Evolutionary conservation across 1,140 invertebrate genomes (phyloP), one percentile per base, ranked within the genome.

Genomic region (Odontomachus brunneus): DNA sequence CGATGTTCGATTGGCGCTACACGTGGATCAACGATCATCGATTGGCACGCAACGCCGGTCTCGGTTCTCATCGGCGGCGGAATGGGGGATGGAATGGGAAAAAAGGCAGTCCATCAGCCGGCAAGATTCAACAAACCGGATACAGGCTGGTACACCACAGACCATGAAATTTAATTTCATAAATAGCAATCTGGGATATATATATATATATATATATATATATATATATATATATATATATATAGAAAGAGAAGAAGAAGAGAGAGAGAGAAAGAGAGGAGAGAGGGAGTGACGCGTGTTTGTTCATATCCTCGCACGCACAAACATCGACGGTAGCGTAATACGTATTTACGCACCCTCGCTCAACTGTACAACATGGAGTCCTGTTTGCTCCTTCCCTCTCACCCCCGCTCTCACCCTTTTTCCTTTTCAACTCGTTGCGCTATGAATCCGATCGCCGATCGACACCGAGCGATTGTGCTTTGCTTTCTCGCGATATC

Each of bases 121-220:
- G 19, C 51, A 69, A 78, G 63, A 53, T 69, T 57, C 38, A 44
- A 69, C 65, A 69, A 80, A 53, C 48, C 29, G 51, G 14, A 48
- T 57, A 78, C 84, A 83, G 78, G 9, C 62, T 69, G 76, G n/a
- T 51, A 33, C 60, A 89, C 84, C 84, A 69, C 71, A 80, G 81
- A 85, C 84, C 82, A 86, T 86, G 86, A 88, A 92, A 91, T 91
- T 91, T 91, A 89, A 91, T 91, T 90, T 91, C 85, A 81, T 88
- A 91, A 91, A 91, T 91, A 84, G 89, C 88, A 86, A 87, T 84
- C 76, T 75, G 65, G 29, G 62, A 69, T 48, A 73, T 51, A 44
- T 44, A 44, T 44, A 44, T 11, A 44, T 44, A 11, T 44, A 44
- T 11, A 11, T 11, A 44, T 7, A 44, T 5, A 67, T 75, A 73